Percentiles rank a stretch among this genome's conserved stretches.
Evolutionary conservation across 2,797 vertebrate genomes (phyloP).

Genomic region (Acipenser ruthenus): DNA sequence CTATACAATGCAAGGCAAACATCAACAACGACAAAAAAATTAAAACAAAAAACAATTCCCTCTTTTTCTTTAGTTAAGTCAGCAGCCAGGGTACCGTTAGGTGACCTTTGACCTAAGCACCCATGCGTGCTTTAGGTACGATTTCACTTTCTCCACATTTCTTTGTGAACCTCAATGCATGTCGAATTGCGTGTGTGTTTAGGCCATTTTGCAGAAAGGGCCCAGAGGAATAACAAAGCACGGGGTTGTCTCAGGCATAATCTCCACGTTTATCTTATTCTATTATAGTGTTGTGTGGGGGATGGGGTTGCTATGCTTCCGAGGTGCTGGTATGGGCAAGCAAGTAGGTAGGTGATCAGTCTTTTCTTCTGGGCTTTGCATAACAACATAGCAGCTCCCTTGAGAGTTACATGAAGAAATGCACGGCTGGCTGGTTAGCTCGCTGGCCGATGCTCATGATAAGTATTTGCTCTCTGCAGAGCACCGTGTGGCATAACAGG

Average conservation of each 20-base stretch:
- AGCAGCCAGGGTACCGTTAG: slow-evolving; percentile 63
- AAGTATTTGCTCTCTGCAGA: slow-evolving; percentile 27
- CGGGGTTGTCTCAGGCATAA: slow-evolving; percentile 43
- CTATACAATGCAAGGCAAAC: slow-evolving; percentile 17
- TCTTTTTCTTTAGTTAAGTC: slow-evolving; percentile 46
- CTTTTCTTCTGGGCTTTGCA: slow-evolving; percentile 50
- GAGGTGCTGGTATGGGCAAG: slow-evolving; percentile 47
- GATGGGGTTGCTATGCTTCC: slow-evolving; percentile 40
- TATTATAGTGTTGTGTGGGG: slow-evolving; percentile 39
- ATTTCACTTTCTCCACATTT: slow-evolving; percentile 75
- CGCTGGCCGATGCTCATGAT: slow-evolving; percentile 22
- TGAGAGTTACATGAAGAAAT: slow-evolving; percentile 46
- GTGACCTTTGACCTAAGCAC: slow-evolving; percentile 80
- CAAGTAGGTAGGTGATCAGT: slow-evolving; percentile 45
- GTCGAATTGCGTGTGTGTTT: slow-evolving; percentile 84
- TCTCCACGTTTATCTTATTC: slow-evolving; percentile 46
- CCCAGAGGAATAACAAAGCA: slow-evolving; percentile 53
- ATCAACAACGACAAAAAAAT: too few species aligned
- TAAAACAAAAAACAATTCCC: slow-evolving; percentile 35
- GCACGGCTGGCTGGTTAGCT: slow-evolving; percentile 28
- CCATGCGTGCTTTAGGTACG: slow-evolving; percentile 73
- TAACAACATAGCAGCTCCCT: slow-evolving; percentile 40
- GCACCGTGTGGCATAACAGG: slow-evolving; percentile 13
- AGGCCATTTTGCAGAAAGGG: slow-evolving; percentile 68
- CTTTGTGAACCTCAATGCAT: slow-evolving; percentile 76